A percentile compares a stretch with the other conserved stretches of the same genome.
Conservation (phyloP, 1,140 invertebrate genomes). For the Diuraphis noxia region DNA sequence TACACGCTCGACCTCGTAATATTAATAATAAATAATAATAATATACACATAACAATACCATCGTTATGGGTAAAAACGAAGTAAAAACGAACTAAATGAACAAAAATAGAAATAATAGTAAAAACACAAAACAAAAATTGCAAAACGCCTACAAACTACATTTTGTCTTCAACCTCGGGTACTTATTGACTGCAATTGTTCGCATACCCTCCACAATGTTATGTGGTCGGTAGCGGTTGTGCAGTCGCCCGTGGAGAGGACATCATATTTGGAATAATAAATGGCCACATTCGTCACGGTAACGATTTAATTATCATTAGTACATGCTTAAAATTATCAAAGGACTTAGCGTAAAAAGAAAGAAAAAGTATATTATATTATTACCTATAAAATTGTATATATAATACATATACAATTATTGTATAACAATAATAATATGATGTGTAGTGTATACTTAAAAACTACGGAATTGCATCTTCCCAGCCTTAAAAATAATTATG, state of each 20-base stretch:
- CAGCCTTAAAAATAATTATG: slow-evolving; percentile 46
- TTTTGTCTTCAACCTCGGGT: background rate
- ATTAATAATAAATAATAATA: background rate
- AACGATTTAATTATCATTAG: slow-evolving; percentile 39
- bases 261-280: background rate
- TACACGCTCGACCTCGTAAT: slow-evolving; percentile 1
- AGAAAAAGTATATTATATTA: slow-evolving; percentile 9
- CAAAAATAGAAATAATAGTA: background rate
- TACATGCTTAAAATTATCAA: slow-evolving; percentile 9
- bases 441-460: slow-evolving; percentile 22
- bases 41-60: background rate
- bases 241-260: background rate
- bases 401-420: background rate
- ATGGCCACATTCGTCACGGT: slow-evolving; percentile 49
- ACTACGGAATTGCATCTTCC: slow-evolving; percentile 47
- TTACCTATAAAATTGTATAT: background rate
- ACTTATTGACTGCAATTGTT: background rate
- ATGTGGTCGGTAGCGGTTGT: background rate
- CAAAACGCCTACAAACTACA: slow-evolving; percentile 26
- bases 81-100: background rate
- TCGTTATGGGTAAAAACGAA: background rate
- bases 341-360: background rate
- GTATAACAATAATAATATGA: slow-evolving; percentile 38
- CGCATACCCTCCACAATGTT: background rate
- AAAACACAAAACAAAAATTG: background rate